A percentile compares a stretch with the other conserved stretches of the same genome.
Evolutionary conservation across 2,888 invertebrate genomes (phyloP).

Genomic region (Lordiphosa andalusiaca): DNA sequence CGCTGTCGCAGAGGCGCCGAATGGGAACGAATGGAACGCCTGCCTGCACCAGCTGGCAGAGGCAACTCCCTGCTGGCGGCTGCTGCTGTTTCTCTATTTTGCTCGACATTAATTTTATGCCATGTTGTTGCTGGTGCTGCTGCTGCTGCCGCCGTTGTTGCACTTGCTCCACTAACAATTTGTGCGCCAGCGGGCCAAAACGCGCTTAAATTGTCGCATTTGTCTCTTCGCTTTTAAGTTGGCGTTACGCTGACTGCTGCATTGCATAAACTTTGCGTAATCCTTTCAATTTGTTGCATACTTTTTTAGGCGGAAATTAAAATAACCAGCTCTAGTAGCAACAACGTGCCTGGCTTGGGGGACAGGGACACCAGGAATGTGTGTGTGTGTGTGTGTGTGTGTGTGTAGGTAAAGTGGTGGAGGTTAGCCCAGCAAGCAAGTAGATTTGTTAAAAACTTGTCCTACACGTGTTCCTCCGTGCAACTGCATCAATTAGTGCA

Average conservation of each 20-base stretch:
- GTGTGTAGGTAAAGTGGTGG: neutral
- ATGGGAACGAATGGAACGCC: slow-evolving; percentile 30
- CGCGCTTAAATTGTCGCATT: slow-evolving; percentile 76
- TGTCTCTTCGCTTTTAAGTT: slow-evolving; percentile 71
- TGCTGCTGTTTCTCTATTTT: slow-evolving; percentile 68
- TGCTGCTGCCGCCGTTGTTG: slow-evolving; percentile 7
- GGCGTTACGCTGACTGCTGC: slow-evolving; percentile 47
- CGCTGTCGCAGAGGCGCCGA: slow-evolving; percentile 24
- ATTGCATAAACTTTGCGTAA: slow-evolving; percentile 74
- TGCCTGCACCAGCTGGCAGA: slow-evolving; percentile 38
- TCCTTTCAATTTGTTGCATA: slow-evolving; percentile 75
- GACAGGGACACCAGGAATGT: neutral
- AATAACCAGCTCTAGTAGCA: slow-evolving; percentile 57
- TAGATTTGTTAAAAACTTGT: slow-evolving; percentile 60
- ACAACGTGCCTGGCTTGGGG: too few relatives aligned
- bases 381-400: neutral
- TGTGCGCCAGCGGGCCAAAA: slow-evolving; percentile 61
- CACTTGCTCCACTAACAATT: slow-evolving; percentile 4
- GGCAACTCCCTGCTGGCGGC: slow-evolving; percentile 32
- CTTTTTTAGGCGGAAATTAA: slow-evolving; percentile 74
- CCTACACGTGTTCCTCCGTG: slow-evolving; percentile 54
- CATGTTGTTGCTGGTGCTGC: slow-evolving; percentile 20
- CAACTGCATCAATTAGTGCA: slow-evolving; percentile 61
- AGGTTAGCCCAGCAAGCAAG: slow-evolving; percentile 2
- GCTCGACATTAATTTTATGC: slow-evolving; percentile 76